A percentile compares a stretch with the other conserved stretches of the same genome.
Evolutionary conservation across 2,888 invertebrate genomes (phyloP).

Genomic region (Sepioteuthis lessoniana): DNA sequence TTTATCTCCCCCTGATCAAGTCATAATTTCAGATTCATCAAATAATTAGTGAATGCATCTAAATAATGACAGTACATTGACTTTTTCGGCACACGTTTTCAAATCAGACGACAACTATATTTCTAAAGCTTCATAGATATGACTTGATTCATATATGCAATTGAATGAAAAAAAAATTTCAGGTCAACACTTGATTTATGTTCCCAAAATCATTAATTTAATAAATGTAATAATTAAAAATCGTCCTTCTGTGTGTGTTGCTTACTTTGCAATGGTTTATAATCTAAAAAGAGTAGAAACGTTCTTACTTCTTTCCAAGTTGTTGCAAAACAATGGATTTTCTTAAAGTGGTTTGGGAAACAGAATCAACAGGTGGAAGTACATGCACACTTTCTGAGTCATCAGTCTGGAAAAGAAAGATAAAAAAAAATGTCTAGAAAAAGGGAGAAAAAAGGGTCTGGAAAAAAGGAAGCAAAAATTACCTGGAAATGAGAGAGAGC

Average conservation of each 20-base stretch:
- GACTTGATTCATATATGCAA: too few species aligned
- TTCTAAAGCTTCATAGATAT: too few species aligned
- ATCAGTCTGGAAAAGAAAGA: neutral
- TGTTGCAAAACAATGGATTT: slow-evolving; percentile 35
- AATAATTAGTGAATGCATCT: too few species aligned
- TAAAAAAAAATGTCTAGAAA: neutral
- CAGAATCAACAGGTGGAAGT: slow-evolving; percentile 23
- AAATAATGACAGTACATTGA: too few species aligned
- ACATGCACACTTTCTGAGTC: too few species aligned
- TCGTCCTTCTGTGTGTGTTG: neutral
- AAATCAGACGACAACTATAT: too few species aligned
- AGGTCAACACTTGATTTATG: neutral
- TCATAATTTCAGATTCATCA: too few species aligned
- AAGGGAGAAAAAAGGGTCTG: neutral
- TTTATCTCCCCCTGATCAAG: too few species aligned
- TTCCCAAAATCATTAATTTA: neutral
- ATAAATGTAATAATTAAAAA: neutral
- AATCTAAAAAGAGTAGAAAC: neutral
- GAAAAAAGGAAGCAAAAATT: neutral
- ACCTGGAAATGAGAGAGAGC: neutral
- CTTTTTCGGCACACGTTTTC: too few species aligned
- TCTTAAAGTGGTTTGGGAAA: neutral
- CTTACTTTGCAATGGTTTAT: neutral
- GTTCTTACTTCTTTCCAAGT: slow-evolving; percentile 24
- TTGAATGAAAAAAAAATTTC: too few species aligned